Conservation (phyloP, 2,888 invertebrate genomes). For the Caenorhabditis sinica region DNA sequence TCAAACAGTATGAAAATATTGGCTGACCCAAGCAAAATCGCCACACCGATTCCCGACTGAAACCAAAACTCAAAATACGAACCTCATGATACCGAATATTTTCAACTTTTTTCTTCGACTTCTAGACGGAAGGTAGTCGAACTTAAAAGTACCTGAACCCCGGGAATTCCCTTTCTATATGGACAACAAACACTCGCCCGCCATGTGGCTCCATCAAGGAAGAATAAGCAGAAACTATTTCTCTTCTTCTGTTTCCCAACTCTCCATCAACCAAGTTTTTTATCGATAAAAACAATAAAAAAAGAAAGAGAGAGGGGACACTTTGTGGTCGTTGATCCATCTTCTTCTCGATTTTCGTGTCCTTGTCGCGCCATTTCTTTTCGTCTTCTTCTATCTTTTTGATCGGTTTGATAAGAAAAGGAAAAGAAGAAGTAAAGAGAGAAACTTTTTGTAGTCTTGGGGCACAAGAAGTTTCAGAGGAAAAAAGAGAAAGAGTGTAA, state of each 20-base stretch:
- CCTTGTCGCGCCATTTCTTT: slow-evolving; percentile 15
- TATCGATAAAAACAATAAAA: background rate
- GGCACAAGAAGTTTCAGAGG: slow-evolving; percentile 29
- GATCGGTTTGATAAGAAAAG: slow-evolving; percentile 28
- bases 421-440: too few species aligned
- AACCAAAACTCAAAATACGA: too few species aligned
- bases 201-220: slow-evolving; percentile 10
- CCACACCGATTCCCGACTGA: too few species aligned
- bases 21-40: too few species aligned
- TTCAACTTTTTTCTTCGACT: too few species aligned
- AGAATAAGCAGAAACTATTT: slow-evolving; percentile 7
- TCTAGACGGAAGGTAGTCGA: too few species aligned
- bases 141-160: too few species aligned
- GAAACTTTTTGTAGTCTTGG: slow-evolving; percentile 27
- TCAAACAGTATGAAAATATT: too few species aligned
- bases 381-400: slow-evolving; percentile 35
- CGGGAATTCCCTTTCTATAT: too few species aligned
- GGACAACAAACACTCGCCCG: slow-evolving; percentile 1
- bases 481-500: background rate
- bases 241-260: slow-evolving; percentile 15
- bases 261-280: slow-evolving; percentile 23
- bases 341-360: background rate
- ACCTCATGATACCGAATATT: too few species aligned
- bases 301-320: slow-evolving; percentile 13
- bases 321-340: slow-evolving; percentile 54